A percentile compares a stretch with the other conserved stretches of the same genome.
Conservation (phyloP, 2,888 invertebrate species). For the Amphipoea lucens region DNA sequence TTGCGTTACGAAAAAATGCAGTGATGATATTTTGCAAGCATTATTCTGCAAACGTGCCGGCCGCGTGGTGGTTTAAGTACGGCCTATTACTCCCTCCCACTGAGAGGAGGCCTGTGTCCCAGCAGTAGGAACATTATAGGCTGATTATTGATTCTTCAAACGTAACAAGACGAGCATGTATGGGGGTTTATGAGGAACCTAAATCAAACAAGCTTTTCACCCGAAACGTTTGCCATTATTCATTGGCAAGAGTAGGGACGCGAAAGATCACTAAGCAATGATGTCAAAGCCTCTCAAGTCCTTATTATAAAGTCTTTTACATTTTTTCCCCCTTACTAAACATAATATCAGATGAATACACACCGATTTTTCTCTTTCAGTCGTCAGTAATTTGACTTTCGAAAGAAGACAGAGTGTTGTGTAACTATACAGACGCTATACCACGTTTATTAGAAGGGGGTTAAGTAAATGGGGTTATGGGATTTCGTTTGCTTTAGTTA, state of each 20-base stretch:
- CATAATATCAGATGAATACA: too few relatives aligned
- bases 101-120: background rate
- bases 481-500: background rate
- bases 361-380: too few relatives aligned
- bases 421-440: too few relatives aligned
- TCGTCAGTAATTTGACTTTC: too few relatives aligned
- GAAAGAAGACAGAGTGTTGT: too few relatives aligned
- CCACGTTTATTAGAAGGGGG: too few relatives aligned
- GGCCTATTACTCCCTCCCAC: background rate
- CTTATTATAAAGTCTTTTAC: background rate
- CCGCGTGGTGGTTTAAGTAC: background rate
- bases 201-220: background rate
- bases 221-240: background rate
- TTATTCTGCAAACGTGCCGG: background rate
- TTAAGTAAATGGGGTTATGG: background rate
- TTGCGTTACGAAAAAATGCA: background rate
- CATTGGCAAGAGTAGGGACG: background rate
- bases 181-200: too few relatives aligned
- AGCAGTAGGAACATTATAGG: background rate
- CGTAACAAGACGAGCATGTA: background rate
- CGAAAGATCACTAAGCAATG: background rate
- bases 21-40: background rate
- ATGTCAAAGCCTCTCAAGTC: background rate
- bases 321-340: too few relatives aligned
- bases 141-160: background rate